Base-by-base conservation (phyloP, 35 echinoderm and acorn worm genomes). In the Patiria miniata region DNA sequence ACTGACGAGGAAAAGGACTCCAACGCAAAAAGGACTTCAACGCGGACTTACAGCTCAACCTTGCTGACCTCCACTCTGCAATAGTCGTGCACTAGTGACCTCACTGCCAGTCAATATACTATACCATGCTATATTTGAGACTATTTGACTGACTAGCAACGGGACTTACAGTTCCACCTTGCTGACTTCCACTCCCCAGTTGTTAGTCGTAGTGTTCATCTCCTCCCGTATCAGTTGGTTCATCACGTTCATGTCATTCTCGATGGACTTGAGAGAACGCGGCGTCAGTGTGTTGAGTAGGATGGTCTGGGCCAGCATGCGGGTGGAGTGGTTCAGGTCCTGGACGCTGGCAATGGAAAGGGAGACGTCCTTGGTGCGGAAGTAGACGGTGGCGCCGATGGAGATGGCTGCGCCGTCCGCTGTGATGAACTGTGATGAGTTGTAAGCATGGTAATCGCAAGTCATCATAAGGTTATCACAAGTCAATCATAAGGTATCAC, bases 121-220 rank as follows among this genome's bases (percentile, higher is more conserved):
- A n/a, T n/a, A n/a, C n/a, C n/a, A n/a, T n/a, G n/a, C n/a, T n/a
- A n/a, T n/a, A 47, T 47, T 47, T 47, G 4, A 47, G 42, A 12
- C 42, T 6, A 47, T 12, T 12, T 12, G 12, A 47, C 12, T n/a
- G n/a, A n/a, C 42, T 12, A 47, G 12, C 4, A n/a, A 21, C 14
- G 15, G 14, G 8, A 90, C 96, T 94, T 89, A 99, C 96, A 99
- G 47, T 83, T 99, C 96, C 23, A 94, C 93, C 33, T 92, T 92
- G 85, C 92, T 95, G 60, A 99, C 80, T 68, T 94, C 92, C 3
- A 99, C 92, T 10, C 96, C 96, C 96, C 96, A 99, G 28, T 81
- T 94, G 68, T 90, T 83, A 4, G 96, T 95, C 6, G 87, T 90
- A 36, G 56, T 14, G 50, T 99, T 99, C 92, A 99, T 86, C 21